phyloP scores from a whole-genome alignment of 2,113 vertebrate genomes.

The Carassius carassius region DNA sequence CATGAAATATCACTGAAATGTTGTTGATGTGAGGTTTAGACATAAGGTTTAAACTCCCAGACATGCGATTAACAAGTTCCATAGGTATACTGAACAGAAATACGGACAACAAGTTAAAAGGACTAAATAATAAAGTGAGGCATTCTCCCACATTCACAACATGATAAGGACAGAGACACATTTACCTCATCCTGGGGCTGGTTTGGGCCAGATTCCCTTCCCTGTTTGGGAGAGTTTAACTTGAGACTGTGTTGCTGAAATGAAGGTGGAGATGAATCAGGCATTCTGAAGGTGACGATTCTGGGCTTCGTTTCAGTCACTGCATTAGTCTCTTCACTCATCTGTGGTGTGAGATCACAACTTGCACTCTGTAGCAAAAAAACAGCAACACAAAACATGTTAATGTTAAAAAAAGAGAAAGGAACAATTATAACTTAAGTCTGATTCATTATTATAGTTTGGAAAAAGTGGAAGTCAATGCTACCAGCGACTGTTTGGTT shows the following conservation, averaged over 20 bases:
- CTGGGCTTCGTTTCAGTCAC: neutral
- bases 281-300: constrained; percentile 10
- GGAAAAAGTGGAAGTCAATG: no score
- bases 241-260: neutral
- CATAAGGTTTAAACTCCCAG: neutral
- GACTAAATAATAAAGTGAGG: neutral
- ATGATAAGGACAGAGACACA: neutral
- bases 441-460: no score
- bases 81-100: neutral
- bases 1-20: neutral
- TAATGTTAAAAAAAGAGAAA: neutral
- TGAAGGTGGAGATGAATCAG: neutral
- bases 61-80: neutral
- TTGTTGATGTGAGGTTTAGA: neutral
- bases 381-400: neutral
- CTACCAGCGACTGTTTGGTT: no score
- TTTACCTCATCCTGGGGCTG: constrained; percentile 14
- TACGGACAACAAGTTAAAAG: neutral
- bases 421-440: no score
- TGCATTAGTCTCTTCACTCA: neutral
- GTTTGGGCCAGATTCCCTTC: neutral
- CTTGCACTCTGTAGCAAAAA: neutral
- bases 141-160: neutral
- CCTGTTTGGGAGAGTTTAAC: neutral
- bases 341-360: neutral